Evolutionary conservation across 1,140 invertebrate genomes (phyloP), one percentile per base, ranked within the genome.

Genomic region (Calosoma granatense): DNA sequence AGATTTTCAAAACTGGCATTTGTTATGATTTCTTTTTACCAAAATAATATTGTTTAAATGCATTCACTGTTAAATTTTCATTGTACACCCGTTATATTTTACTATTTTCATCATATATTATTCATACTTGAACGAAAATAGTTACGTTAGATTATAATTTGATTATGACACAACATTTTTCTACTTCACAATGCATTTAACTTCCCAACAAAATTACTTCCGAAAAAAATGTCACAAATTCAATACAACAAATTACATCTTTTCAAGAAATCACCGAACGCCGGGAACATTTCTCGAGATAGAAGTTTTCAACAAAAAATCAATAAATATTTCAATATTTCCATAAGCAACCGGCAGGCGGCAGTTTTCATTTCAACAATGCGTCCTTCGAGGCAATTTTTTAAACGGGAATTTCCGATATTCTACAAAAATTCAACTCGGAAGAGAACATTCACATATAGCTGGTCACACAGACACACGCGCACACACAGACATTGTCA

Each of bases 331-430:
- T 9, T 47, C 9, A 36, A 36, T 36, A 47, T 47, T 47, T 47
- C 41, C 41, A 47, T 30, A 30, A 30, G 26, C 26, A 30, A 30
- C 26, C 26, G 26, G 26, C 26, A 30, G 26, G 26, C 26, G 14
- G 26, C 26, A 30, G 26, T 9, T 47, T 47, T 47, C 41, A 47
- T 47, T 47, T 47, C 17, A 47, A 47, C 41, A 47, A 47, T 47
- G 41, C 41, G 41, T 47, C 41, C 41, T 47, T 47, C 9, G 41
- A 47, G 41, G 41, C 41, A 47, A 47, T 47, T 12, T 12, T 47
- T 47, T 17, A 47, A 47, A 47, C 41, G 41, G 15, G 17, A 47
- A 47, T 47, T 47, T 47, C 41, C 17, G 41, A 47, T 47, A 47
- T 17, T 47, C 17, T 47, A 47, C 9, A 47, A 47, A 47, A 47